Evolutionary conservation across 2,888 invertebrate species (phyloP), one percentile per base, ranked within the genome.

Genomic region (Barypeithes pellucidus): DNA sequence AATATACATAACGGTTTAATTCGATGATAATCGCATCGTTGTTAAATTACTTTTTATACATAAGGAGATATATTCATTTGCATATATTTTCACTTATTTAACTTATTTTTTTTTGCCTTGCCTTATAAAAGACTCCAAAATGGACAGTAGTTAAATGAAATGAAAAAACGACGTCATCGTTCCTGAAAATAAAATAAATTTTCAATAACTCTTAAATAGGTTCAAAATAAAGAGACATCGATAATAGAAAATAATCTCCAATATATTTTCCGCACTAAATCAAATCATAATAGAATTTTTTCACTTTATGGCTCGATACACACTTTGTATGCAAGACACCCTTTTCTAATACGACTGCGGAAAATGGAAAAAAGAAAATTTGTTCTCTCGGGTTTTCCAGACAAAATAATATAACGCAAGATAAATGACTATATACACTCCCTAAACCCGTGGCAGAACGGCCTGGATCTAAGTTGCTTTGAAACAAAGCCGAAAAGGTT

Each of bases 401-500:
- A 45, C 73, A 75, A 77, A 76, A 77, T 75, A 77, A 76, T 77
- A 77, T 76, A 76, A 76, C 73, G 63, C 72, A 76, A 77, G 77
- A 77, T 77, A 77, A 78, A 78, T 77, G 76, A 75, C 76, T 72
- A 76, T 76, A 72, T 63, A 63, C 72, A 77, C 73, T 75, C 65
- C 70, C 73, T 59, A 66, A 61, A 61, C 60, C 57, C 67, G 54
- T 14, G 14, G 54, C 54, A 54, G 54, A 54, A 54, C 54, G 54
- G 54, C 54, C 59, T 18, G 57, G 62, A 66, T 73, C 75, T 75
- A 76, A 73, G 75, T 63, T 63, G 47, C 63, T 78, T 77, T 77
- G 67, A 75, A 76, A 77, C 76, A 75, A 77, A 76, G 76, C 75
- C 77, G 75, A 68, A 67, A 75, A 77, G 78, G 75, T 78, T 79